Evolutionary conservation across 2,888 invertebrate species (phyloP).

Genomic region (Amblyjoppa fuscipennis): DNA sequence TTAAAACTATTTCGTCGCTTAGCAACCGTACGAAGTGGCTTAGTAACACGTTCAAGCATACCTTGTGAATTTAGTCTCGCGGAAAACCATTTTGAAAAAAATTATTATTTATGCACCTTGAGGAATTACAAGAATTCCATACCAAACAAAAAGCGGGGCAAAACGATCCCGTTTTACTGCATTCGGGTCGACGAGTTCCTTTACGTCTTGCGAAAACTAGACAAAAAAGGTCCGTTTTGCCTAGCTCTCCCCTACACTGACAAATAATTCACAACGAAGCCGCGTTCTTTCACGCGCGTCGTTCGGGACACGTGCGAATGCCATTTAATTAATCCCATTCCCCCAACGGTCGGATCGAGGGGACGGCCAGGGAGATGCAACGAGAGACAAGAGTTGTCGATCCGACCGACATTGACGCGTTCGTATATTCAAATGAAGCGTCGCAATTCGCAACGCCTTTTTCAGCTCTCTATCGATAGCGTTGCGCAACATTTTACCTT

Average conservation of each 20-base stretch:
- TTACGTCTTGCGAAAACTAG: background rate
- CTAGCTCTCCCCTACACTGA: background rate
- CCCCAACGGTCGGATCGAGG: background rate
- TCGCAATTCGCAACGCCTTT: constrained; percentile 14
- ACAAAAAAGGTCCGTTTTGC: background rate
- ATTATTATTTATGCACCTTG: background rate
- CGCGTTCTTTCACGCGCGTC: constrained; percentile 23
- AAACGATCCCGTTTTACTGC: background rate
- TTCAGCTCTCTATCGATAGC: background rate
- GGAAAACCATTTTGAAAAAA: too few relatives aligned
- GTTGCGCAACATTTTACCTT: constrained; percentile 23
- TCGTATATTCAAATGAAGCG: constrained; percentile 22
- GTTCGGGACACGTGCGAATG: constrained; percentile 11
- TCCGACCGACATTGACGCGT: background rate
- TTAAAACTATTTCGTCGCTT: too few relatives aligned
- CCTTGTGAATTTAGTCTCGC: too few relatives aligned
- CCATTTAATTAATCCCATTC: constrained; percentile 19
- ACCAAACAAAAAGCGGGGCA: background rate
- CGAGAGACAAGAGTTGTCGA: constrained; percentile 24
- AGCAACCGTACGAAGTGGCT: too few relatives aligned
- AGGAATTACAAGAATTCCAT: background rate
- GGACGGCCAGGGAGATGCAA: background rate
- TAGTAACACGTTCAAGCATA: too few relatives aligned
- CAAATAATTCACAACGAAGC: background rate
- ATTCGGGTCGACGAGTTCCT: background rate